Base-by-base conservation (phyloP, 2,888 invertebrate genomes). In the Zaprionus obscuricornis region DNA sequence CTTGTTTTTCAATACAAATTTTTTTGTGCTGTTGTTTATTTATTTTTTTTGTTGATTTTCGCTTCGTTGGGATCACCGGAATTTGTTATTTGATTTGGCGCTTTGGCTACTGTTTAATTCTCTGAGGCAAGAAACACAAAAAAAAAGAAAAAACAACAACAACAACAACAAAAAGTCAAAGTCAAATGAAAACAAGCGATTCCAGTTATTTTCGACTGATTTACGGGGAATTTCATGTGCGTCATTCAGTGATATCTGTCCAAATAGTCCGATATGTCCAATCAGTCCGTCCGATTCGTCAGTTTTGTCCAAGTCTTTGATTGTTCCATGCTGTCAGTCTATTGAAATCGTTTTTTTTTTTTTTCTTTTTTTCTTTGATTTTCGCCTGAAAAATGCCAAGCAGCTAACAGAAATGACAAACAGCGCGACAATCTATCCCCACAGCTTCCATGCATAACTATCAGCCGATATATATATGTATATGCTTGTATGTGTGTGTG, bases 211-310 rank as follows among this genome's bases (percentile, higher is more conserved):
- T 84, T 73, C 66, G 57, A 62, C 71, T 72, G 84, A 76, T 85
- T 82, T 86, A 75, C 73, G 75, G 74, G 81, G 81, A 85, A 87
- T 85, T 85, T 73, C 66, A 72, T 62, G 71, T 85, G 87, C 84
- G 87, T 85, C 85, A 87, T n/a, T n/a, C n/a, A n/a, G n/a, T n/a
- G n/a, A 67, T 50, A 33, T n/a, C 3, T 13, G 11, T 17, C 13
- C 0, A 8, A 33, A 13, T 34, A n/a, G 17, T 37, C 45, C n/a
- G 18, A 7, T 20, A 3, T 7, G 37, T 37, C 37, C 14, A 1
- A 18, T 8, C 8, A 1, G 5, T 24, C 16, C 3, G 27, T 18
- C 34, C 1, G n/a, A n/a, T 5, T 33, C 7, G 8, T 18, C 18
- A n/a, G n/a, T n/a, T n/a, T n/a, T 14, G 33, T 20, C 39, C 13